Conservation (phyloP, 2,888 invertebrate genomes). For the Brachynemurus nebulosus region DNA sequence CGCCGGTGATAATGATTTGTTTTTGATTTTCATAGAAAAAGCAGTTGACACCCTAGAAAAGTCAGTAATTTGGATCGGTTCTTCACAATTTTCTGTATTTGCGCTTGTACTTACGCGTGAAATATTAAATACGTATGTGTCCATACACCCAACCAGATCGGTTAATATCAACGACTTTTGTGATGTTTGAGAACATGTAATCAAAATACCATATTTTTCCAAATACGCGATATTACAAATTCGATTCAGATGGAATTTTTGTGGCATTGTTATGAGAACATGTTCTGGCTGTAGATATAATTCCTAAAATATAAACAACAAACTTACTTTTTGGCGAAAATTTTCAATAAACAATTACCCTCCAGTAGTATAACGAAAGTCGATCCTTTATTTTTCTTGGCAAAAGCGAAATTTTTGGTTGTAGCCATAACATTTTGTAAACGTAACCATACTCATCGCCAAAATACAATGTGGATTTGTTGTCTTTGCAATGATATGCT, state of each 20-base stretch:
- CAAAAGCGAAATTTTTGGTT: constrained; percentile 38
- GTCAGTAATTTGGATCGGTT: too few relatives aligned
- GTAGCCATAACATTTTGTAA: constrained; percentile 36
- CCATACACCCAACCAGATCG: background rate
- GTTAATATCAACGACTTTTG: background rate
- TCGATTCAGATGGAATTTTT: background rate
- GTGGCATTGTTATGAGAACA: background rate
- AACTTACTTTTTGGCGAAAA: too few relatives aligned
- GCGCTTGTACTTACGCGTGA: background rate
- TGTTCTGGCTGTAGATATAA: background rate
- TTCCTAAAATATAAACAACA: background rate
- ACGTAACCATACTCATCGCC: constrained; percentile 43
- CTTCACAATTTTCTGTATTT: too few relatives aligned
- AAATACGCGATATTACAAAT: background rate
- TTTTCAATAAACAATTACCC: constrained; percentile 35
- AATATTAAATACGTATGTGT: background rate
- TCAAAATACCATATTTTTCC: background rate
- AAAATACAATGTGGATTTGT: constrained; percentile 33
- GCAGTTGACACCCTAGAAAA: constrained; percentile 39
- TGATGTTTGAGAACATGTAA: background rate
- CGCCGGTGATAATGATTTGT: constrained; percentile 40
- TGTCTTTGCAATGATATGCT: constrained; percentile 29
- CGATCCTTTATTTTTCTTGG: constrained; percentile 38
- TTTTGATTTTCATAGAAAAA: constrained; percentile 36
- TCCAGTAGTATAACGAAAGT: constrained; percentile 44